These are phyloP conservation scores for Jordanella pulchra DNA, from an alignment of 2,797 vertebrate genomes.

Conservation along the genomic window DNA sequence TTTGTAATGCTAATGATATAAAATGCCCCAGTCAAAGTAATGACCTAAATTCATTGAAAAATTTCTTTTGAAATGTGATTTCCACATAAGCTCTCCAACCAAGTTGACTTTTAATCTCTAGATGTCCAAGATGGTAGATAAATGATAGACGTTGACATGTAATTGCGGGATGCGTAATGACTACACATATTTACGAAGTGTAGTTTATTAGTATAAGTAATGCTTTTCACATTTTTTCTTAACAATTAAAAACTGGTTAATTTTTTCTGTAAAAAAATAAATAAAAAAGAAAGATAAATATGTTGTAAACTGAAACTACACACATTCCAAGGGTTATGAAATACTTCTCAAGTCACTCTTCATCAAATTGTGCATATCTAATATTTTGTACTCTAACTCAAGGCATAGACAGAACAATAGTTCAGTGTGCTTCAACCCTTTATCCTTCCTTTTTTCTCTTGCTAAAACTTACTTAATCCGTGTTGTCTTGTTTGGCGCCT, in stretches of 20 bases:
- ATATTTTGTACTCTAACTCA: slow-evolving; percentile 11
- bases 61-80: neutral
- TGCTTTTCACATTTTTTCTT: neutral
- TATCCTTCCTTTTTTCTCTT: slow-evolving; percentile 16
- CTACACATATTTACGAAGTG: neutral
- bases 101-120: neutral
- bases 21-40: neutral
- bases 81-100: neutral
- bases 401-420: slow-evolving; percentile 42
- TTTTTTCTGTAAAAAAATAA: neutral
- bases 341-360: neutral
- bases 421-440: slow-evolving; percentile 51
- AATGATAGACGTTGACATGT: neutral
- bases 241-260: neutral
- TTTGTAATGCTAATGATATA: neutral
- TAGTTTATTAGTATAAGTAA: neutral
- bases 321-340: neutral
- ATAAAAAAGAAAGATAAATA: neutral
- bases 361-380: neutral
- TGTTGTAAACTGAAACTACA: neutral
- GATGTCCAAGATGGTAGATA: neutral
- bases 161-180: neutral
- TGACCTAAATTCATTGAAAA: neutral
- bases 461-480: slow-evolving; percentile 61
- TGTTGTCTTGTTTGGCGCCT: slow-evolving; percentile 70